Percentiles rank a stretch among this genome's conserved stretches.
Evolutionary conservation across 2,113 vertebrate species (phyloP).

Genomic region (Hydrolagus affinis): DNA sequence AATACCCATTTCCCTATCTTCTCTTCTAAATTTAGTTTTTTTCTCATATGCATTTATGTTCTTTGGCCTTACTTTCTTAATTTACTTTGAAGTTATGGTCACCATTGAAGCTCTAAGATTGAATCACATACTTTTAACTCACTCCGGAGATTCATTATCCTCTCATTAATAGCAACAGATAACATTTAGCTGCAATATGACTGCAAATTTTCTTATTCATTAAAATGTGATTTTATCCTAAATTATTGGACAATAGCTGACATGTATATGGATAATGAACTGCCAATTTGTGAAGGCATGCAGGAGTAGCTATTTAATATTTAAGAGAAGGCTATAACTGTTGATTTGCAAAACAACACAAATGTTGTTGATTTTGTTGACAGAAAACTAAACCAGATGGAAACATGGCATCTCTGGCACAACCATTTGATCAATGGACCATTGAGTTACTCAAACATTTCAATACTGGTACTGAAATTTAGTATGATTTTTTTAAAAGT

Average conservation of each 20-base stretch:
- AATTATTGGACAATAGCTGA: background rate
- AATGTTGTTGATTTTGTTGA: background rate
- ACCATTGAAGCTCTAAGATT: background rate
- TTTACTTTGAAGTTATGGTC: too few species aligned
- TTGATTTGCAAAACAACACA: background rate
- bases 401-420: too few species aligned
- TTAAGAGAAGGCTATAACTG: background rate
- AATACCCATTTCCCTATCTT: too few species aligned
- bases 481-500: background rate
- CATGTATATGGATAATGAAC: background rate
- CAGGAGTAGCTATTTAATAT: background rate
- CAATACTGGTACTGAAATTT: too few species aligned
- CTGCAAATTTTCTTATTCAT: background rate
- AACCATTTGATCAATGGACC: background rate
- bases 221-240: background rate
- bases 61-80: too few species aligned
- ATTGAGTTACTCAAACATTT: background rate
- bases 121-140: background rate
- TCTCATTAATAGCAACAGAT: background rate
- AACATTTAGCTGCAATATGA: background rate
- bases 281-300: background rate
- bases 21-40: too few species aligned
- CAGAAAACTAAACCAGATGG: background rate
- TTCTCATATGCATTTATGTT: too few species aligned
- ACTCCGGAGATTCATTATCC: background rate